Percentiles rank a stretch among this genome's conserved stretches.
Evolutionary conservation across 2,113 vertebrate genomes (phyloP).

Genomic region (Cebus imitator): DNA sequence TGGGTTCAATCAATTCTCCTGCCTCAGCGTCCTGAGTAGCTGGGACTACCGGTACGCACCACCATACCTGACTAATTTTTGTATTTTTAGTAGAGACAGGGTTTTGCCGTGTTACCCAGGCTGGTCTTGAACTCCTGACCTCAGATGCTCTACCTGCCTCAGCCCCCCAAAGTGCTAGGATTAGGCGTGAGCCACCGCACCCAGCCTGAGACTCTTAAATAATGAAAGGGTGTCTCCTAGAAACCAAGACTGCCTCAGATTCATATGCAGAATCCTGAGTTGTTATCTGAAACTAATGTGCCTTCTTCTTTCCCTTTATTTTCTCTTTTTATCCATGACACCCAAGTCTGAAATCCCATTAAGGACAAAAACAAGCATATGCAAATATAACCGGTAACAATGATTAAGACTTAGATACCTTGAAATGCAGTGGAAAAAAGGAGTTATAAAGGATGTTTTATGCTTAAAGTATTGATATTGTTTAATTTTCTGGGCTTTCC

Average conservation of each 20-base stretch:
- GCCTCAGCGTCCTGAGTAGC: too few species aligned
- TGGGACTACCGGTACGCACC: too few species aligned
- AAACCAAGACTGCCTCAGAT: neutral
- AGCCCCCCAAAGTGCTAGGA: too few species aligned
- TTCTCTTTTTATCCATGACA: neutral
- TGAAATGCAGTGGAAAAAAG: neutral
- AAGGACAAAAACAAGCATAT: neutral
- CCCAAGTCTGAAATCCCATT: slow-evolving; percentile 25
- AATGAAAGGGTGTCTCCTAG: neutral
- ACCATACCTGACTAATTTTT: too few species aligned
- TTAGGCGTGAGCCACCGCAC: too few species aligned
- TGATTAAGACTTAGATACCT: neutral
- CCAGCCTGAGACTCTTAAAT: neutral
- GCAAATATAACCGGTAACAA: neutral
- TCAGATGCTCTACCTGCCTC: too few species aligned
- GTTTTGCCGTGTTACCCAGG: too few species aligned
- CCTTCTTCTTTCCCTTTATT: neutral
- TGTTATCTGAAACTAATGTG: neutral
- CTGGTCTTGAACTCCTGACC: too few species aligned
- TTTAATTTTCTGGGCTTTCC: slow-evolving; percentile 56
- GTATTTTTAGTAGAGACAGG: too few species aligned
- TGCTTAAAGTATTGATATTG: neutral
- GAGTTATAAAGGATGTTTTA: neutral
- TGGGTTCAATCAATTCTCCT: too few species aligned
- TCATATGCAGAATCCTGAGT: neutral